Evolutionary conservation across 2,113 vertebrate species (phyloP).

Genomic region (Gobius niger): DNA sequence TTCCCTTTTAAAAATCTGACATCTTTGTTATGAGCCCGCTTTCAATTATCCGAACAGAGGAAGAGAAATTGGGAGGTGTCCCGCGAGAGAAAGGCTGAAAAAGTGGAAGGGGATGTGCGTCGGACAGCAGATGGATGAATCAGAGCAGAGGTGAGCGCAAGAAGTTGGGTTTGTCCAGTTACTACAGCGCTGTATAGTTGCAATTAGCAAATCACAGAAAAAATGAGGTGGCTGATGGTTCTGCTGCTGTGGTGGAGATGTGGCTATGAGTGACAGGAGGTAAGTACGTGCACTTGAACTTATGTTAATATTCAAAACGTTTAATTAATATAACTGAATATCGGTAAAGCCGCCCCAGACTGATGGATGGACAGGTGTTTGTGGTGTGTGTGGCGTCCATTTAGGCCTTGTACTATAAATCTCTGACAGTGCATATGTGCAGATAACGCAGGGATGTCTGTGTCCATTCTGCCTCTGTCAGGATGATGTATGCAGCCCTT

Average conservation of each 20-base stretch:
- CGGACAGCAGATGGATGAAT: slow-evolving; percentile 39
- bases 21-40: slow-evolving; percentile 48
- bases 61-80: slow-evolving; percentile 20
- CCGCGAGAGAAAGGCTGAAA: slow-evolving; percentile 9
- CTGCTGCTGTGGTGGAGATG: too few relatives aligned
- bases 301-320: neutral
- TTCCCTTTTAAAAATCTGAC: slow-evolving; percentile 29
- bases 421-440: slow-evolving; percentile 62
- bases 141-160: neutral
- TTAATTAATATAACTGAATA: neutral
- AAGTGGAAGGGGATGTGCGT: slow-evolving; percentile 24
- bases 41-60: slow-evolving; percentile 30
- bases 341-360: neutral
- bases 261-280: too few relatives aligned
- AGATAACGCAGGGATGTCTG: slow-evolving; percentile 74
- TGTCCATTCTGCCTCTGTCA: slow-evolving; percentile 69
- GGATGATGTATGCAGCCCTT: slow-evolving; percentile 69
- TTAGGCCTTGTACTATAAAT: slow-evolving; percentile 73
- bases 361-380: slow-evolving; percentile 48
- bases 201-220: too few relatives aligned
- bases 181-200: too few relatives aligned
- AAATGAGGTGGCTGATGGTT: too few relatives aligned
- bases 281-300: too few relatives aligned
- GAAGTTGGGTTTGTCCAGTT: neutral
- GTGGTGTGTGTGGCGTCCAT: slow-evolving; percentile 63